Base-by-base conservation (phyloP, 2,797 vertebrate species). In the Cyclopterus lumpus region DNA sequence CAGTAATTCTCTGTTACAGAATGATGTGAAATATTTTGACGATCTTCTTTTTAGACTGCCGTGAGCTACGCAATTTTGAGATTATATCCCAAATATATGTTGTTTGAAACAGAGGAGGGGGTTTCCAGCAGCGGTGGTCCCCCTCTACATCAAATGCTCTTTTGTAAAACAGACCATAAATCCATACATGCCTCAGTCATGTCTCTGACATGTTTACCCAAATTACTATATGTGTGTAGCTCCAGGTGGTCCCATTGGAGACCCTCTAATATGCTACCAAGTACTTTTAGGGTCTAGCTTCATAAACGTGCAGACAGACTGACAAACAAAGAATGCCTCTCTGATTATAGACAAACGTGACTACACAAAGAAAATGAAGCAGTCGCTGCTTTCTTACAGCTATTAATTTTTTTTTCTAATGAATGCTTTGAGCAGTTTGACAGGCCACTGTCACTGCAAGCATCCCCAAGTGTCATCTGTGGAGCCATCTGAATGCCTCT, bases 151-250 rank as follows among this genome's bases (percentile, higher is more conserved):
- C 58, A 79, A 77, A 82, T 74, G 71, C 44, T 58, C 44, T 57
- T 80, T 67, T 53, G 28, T 80, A 83, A 80, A 71, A 55, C 61
- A 82, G 48, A 51, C 57, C 63, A 70, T 81, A 84, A 83, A 79
- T 24, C 53, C 76, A 54, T 8, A 65, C 64, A 61, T 62, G 73
- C 32, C 36, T 14, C 36, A 40, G 26, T 54, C 57, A 36, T 65
- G 63, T 46, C 22, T 51, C 67, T 48, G 79, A 24, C 46, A 73
- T 73, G 36, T 60, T 64, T 42, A 34, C 36, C 49, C 30, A 78
- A 73, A 81, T 57, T 32, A 61, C 70, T 67, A 6, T 58, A 8
- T 30, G 10, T 36, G 32, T 63, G 18, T 49, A 60, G 61, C 14
- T 75, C 49, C 70, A 79, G 32, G 42, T 61, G 57, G 46, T 28